Evolutionary conservation across 2,888 invertebrate genomes (phyloP).

Genomic region (Invenusta paracnida): DNA sequence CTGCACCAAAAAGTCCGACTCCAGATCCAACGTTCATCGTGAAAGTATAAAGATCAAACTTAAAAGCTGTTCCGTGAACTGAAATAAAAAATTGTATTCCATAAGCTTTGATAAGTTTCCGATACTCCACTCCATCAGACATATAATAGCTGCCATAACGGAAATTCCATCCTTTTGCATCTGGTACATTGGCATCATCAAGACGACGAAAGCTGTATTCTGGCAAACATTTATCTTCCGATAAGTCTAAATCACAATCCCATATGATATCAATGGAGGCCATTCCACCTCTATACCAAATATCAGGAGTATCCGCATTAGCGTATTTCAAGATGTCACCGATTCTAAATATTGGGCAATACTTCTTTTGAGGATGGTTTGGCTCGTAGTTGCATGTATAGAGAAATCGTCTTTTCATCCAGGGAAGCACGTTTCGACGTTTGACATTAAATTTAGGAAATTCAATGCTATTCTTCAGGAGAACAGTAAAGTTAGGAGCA

Average conservation of each 20-base stretch:
- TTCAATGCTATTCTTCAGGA: slow-evolving; percentile 60
- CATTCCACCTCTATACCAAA: slow-evolving; percentile 42
- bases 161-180: slow-evolving; percentile 44
- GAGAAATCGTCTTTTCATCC: slow-evolving; percentile 52
- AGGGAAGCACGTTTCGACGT: slow-evolving; percentile 56
- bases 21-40: slow-evolving; percentile 45
- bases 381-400: slow-evolving; percentile 54
- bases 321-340: slow-evolving; percentile 50
- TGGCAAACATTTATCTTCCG: slow-evolving; percentile 40
- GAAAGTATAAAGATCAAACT: slow-evolving; percentile 41
- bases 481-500: too few relatives aligned
- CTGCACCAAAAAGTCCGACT: slow-evolving; percentile 41
- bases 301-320: slow-evolving; percentile 37
- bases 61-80: slow-evolving; percentile 37
- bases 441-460: slow-evolving; percentile 59
- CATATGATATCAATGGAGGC: slow-evolving; percentile 43
- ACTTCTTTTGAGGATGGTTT: too few relatives aligned
- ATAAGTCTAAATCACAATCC: slow-evolving; percentile 42
- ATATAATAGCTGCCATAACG: slow-evolving; percentile 47
- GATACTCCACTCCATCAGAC: slow-evolving; percentile 37
- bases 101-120: slow-evolving; percentile 45
- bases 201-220: slow-evolving; percentile 43
- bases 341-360: slow-evolving; percentile 57
- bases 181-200: slow-evolving; percentile 47
- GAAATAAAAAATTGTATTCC: slow-evolving; percentile 49